phyloP scores from a whole-genome alignment of 2,888 invertebrate species.

The Dromius quadrimaculatus region DNA sequence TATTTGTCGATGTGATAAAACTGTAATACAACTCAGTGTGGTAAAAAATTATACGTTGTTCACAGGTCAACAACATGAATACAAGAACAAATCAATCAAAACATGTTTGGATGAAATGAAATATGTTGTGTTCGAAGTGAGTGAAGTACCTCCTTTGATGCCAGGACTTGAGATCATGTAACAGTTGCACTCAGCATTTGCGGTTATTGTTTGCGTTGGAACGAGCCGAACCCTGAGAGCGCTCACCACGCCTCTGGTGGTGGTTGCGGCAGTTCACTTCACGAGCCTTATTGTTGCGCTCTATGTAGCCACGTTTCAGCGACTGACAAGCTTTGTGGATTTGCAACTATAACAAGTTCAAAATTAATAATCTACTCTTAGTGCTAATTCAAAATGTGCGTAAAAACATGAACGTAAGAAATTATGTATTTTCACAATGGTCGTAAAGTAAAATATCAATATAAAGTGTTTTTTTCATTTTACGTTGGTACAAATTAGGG shows the following conservation, averaged over 20 bases:
- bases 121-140: constrained; percentile 34
- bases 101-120: constrained; percentile 8
- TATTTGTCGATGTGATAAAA: no score
- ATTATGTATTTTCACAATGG: no score
- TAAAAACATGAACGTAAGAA: no score
- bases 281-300: constrained; percentile 69
- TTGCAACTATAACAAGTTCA: constrained; percentile 63
- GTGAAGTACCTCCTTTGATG: constrained; percentile 27
- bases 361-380: no score
- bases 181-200: constrained; percentile 62
- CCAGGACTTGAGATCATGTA: constrained; percentile 40
- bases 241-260: constrained; percentile 66
- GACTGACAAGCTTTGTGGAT: constrained; percentile 64
- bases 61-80: neutral
- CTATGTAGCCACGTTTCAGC: constrained; percentile 65
- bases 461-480: no score
- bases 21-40: no score
- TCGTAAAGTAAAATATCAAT: no score
- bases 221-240: constrained; percentile 66
- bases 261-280: constrained; percentile 67
- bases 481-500: no score
- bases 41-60: constrained; percentile 23
- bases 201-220: constrained; percentile 70
- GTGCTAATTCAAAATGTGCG: no score
- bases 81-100: neutral